A percentile compares a stretch with the other conserved stretches of the same genome.
Evolutionary conservation across 2,888 invertebrate genomes (phyloP).

Genomic region (Drosophila mayaguana): DNA sequence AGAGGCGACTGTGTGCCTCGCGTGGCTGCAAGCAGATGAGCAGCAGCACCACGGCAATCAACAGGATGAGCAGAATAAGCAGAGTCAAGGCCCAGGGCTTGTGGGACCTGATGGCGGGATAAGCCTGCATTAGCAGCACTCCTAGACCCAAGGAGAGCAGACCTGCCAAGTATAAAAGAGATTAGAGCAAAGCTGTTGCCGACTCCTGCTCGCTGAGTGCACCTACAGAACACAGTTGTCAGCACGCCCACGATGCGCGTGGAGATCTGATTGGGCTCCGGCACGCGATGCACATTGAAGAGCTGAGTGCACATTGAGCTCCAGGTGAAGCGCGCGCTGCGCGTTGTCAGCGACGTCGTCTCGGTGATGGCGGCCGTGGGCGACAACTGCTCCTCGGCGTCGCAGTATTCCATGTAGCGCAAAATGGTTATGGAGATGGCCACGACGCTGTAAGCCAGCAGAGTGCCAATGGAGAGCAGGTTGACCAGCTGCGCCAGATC

Average conservation of each 20-base stretch:
- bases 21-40: conserved; percentile 83
- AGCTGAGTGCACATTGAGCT: conserved; percentile 70
- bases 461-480: conserved; percentile 96
- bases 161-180: conserved; percentile 56
- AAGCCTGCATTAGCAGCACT: conserved; percentile 77
- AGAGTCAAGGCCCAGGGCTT: conserved; percentile 78
- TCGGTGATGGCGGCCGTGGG: conserved; percentile 50
- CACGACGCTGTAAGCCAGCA: conserved; percentile 95
- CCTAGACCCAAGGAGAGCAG: conserved; percentile 78
- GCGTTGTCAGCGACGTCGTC: conserved; percentile 71
- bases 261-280: conserved; percentile 74
- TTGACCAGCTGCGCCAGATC: conserved; percentile 93
- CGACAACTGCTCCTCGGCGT: conserved; percentile 36
- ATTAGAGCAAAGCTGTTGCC: background rate
- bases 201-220: background rate
- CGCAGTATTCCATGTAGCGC: conserved; percentile 83
- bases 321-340: conserved; percentile 64
- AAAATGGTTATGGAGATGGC: conserved; percentile 93
- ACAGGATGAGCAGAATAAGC: conserved; percentile 59
- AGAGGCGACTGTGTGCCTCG: conserved; percentile 72
- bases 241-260: conserved; percentile 80
- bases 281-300: conserved; percentile 77
- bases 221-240: conserved; percentile 80
- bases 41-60: conserved; percentile 69
- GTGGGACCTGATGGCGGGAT: conserved; percentile 65